Evolutionary conservation across 2,888 invertebrate species (phyloP), one percentile per base, ranked within the genome.

Genomic region (Drosophila melanocephala): DNA sequence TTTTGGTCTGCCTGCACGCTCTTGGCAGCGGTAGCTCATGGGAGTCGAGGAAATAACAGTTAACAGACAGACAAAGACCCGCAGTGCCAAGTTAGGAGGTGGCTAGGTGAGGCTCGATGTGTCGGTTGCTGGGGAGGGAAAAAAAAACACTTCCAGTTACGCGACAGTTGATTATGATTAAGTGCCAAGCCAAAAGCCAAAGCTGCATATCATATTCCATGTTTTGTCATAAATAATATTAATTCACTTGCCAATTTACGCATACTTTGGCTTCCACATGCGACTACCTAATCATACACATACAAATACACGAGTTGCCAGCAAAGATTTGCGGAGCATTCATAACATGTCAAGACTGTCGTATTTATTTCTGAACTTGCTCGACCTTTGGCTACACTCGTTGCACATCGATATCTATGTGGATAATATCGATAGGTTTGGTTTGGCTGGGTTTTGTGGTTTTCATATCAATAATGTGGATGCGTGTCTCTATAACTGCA

Each of bases 101-200:
- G 66, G 67, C 39, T 80, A 68, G 72, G 68, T 74, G 75, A 75
- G 83, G 64, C 70, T 52, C 66, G 65, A 35, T 52, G 57, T 72
- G 64, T 44, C 55, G 35, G 10, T 12, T 33, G 75, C 76, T 87
- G 70, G 79, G 9, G 30, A 26, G 35, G 14, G 12, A 0, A 14
- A 26, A 22, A 16, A 16, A 26, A 39, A 77, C 83, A 65, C 64
- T 70, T 81, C 55, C 81, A 89, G 88, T 83, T 83, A 57, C 73
- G 79, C 82, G 82, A 91, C 87, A 87, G 88, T 83, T 87, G 87
- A 91, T 90, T 91, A 90, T 87, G 87, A 87, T 91, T 90, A 91
- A 91, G 90, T 87, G 87, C 57, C 77, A 75, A 76, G 85, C 79
- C 72, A 77, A 74, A 88, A 89, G 72, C 70, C 83, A 65, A 84